Percentiles rank a stretch among this genome's conserved stretches.
These are phyloP conservation scores for Galerucella calmariensis DNA, from an alignment of 2,888 invertebrate species.

Conservation along the genomic window DNA sequence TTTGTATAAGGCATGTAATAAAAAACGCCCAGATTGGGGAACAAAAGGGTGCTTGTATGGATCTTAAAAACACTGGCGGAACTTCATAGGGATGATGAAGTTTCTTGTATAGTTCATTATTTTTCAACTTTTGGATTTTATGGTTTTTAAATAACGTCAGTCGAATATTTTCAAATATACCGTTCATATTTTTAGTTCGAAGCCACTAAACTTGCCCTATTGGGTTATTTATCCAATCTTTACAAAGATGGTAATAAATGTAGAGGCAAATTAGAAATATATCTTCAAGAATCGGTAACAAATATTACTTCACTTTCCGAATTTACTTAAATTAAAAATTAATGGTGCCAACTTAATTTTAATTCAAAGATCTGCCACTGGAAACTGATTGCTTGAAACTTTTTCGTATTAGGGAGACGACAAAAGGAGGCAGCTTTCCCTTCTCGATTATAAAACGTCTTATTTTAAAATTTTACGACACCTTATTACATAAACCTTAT, in stretches of 20 bases:
- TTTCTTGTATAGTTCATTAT: no score
- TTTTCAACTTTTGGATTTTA: no score
- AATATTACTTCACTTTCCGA: not conserved
- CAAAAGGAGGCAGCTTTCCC: slow-evolving; percentile 18
- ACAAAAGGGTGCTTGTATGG: slow-evolving; percentile 55
- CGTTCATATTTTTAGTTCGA: no score
- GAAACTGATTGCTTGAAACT: not conserved
- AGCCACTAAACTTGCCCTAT: no score
- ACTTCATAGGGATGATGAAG: slow-evolving; percentile 1
- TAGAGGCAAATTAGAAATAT: no score
- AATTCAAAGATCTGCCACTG: slow-evolving; percentile 5
- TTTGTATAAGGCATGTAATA: slow-evolving; percentile 61
- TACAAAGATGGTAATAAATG: no score
- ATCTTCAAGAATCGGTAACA: not conserved
- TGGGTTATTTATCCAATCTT: no score
- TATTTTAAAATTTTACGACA: slow-evolving; percentile 34
- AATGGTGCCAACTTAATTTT: not conserved
- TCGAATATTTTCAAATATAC: no score
- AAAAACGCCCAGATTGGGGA: slow-evolving; percentile 55
- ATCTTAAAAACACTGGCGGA: slow-evolving; percentile 42
- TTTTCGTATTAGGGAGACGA: slow-evolving; percentile 1
- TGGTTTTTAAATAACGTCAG: no score
- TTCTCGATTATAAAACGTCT: slow-evolving; percentile 31
- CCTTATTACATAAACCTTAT: slow-evolving; percentile 36
- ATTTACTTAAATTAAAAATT: not conserved